These are phyloP conservation scores for Clistopyga incitator DNA, from an alignment of 2,888 invertebrate genomes.

Conservation along the genomic window DNA sequence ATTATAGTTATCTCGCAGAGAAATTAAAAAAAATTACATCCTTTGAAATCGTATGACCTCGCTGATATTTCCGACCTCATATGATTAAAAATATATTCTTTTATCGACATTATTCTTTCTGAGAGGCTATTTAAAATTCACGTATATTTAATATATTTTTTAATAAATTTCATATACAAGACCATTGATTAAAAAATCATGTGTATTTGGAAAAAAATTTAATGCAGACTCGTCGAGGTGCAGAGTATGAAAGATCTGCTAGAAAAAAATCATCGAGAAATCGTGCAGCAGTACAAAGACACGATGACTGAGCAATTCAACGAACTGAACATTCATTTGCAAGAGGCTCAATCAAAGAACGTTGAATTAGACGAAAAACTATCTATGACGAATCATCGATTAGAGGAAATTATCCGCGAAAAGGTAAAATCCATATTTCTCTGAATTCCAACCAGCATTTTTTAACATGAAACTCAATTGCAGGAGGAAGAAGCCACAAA, in stretches of 20 bases:
- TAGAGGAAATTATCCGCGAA: conserved; percentile 73
- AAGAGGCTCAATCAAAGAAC: conserved; percentile 70
- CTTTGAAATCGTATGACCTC: too few species aligned
- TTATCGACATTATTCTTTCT: too few species aligned
- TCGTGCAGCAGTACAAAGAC: conserved; percentile 72
- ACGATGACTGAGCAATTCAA: conserved; percentile 69
- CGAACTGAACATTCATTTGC: conserved; percentile 71
- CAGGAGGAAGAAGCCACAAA: conserved; percentile 70
- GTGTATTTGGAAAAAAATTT: neutral
- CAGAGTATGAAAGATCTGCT: conserved; percentile 71
- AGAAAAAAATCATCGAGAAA: conserved; percentile 71
- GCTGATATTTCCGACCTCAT: too few species aligned
- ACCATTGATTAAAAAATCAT: too few species aligned
- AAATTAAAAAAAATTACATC: too few species aligned
- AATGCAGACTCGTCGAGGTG: conserved; percentile 72
- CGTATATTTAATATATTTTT: too few species aligned
- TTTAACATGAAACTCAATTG: neutral
- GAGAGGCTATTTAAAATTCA: too few species aligned
- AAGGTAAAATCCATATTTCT: conserved; percentile 69
- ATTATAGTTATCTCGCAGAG: too few species aligned
- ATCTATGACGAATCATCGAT: conserved; percentile 69
- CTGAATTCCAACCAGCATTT: neutral
- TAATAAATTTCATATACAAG: too few species aligned
- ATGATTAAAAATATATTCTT: too few species aligned
- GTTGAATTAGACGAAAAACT: conserved; percentile 70